phyloP scores from a whole-genome alignment of 2,888 invertebrate genomes.

The Ernsta delagoae region DNA sequence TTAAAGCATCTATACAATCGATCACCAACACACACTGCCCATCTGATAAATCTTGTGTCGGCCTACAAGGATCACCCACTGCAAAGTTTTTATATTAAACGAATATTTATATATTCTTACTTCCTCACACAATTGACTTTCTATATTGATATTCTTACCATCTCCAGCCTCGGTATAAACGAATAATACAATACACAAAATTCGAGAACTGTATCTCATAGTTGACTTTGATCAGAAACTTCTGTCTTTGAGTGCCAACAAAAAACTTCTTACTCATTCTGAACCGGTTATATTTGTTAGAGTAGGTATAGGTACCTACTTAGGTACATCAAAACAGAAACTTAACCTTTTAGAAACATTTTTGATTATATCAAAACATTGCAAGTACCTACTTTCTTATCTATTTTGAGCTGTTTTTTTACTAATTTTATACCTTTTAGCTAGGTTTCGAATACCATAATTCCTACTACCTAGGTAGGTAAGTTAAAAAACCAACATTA shows the following conservation, averaged over 20 bases:
- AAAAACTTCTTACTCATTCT: not conserved
- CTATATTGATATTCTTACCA: not conserved
- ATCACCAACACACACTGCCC: constrained; percentile 5
- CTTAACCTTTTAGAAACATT: not conserved
- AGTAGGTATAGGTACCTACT: too few species aligned
- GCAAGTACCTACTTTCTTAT: too few species aligned
- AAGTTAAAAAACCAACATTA: too few species aligned
- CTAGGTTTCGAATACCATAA: too few species aligned
- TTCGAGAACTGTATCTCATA: not conserved
- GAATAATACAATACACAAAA: not conserved
- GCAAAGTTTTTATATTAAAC: not conserved
- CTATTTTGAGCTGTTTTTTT: too few species aligned
- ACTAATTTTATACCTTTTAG: too few species aligned
- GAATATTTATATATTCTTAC: too few species aligned
- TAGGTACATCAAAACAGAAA: not conserved
- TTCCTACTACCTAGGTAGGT: too few species aligned
- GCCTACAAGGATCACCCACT: constrained; percentile 9
- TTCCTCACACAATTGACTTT: too few species aligned
- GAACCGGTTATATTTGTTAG: constrained; percentile 1
- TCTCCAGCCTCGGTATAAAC: not conserved
- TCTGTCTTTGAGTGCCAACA: too few species aligned
- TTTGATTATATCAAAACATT: too few species aligned
- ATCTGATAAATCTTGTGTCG: constrained; percentile 2
- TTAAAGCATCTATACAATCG: constrained; percentile 5
- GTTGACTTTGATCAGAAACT: not conserved